These are phyloP conservation scores for Mus minutoides DNA, from an alignment of 2,797 vertebrate species.

Conservation along the genomic window DNA sequence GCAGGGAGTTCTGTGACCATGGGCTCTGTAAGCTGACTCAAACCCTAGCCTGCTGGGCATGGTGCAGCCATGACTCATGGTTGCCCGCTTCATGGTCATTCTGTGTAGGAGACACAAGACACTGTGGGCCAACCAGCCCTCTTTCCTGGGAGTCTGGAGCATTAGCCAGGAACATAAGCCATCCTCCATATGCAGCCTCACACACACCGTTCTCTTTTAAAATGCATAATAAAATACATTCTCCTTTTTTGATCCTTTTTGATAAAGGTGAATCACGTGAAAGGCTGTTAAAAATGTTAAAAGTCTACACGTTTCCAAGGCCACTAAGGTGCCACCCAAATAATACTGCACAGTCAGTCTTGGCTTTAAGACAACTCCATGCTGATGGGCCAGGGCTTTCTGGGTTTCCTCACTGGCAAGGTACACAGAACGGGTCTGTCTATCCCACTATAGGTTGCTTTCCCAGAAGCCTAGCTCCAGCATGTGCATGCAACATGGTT, in stretches of 20 bases:
- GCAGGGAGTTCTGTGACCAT: constrained; percentile 53
- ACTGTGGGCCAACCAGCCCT: neutral
- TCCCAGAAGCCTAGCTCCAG: constrained; percentile 78
- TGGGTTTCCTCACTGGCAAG: neutral
- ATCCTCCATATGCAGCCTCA: neutral
- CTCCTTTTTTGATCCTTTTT: constrained; percentile 85
- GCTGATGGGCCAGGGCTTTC: neutral
- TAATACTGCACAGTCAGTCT: constrained; percentile 77
- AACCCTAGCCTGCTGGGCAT: neutral
- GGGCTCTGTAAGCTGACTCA: neutral
- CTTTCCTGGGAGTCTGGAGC: neutral
- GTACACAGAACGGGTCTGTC: constrained; percentile 59
- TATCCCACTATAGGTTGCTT: constrained; percentile 68
- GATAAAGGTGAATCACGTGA: constrained; percentile 84
- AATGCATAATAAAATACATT: constrained; percentile 82
- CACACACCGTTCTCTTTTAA: constrained; percentile 48
- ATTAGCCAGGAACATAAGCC: constrained; percentile 1
- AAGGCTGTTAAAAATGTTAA: constrained; percentile 80
- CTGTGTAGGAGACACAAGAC: neutral
- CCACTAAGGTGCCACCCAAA: constrained; percentile 78
- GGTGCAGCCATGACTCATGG: constrained; percentile 58
- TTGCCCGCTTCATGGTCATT: neutral
- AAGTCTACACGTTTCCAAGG: constrained; percentile 80
- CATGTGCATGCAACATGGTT: constrained; percentile 22
- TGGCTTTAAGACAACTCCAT: constrained; percentile 74